phyloP scores from a whole-genome alignment of 1,140 invertebrate genomes.

The Platorchestia sp. region DNA sequence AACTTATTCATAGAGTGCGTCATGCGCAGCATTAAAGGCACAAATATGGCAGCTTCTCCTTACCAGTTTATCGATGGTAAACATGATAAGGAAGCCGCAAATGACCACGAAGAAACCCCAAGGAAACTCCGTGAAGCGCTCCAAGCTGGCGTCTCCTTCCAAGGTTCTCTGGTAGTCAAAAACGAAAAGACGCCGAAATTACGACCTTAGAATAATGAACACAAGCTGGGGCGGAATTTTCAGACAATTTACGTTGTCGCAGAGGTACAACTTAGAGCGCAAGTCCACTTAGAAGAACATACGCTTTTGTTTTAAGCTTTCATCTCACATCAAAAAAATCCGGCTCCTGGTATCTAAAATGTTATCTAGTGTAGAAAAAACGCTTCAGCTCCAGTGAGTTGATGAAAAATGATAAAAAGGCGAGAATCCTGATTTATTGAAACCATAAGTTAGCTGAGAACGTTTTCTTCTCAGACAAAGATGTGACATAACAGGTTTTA shows the following conservation, averaged over 20 bases:
- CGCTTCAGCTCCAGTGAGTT: not conserved
- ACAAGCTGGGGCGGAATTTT: no score
- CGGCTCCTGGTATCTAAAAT: not conserved
- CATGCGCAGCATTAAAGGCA: not conserved
- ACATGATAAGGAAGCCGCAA: conserved; percentile 65
- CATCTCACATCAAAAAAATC: no score
- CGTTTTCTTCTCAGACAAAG: not conserved
- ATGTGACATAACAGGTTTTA: not conserved
- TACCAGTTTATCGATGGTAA: conserved; percentile 66
- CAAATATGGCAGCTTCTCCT: not conserved
- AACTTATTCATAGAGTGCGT: not conserved
- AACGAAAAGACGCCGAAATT: not conserved
- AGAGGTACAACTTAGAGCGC: no score
- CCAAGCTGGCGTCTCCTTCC: conserved; percentile 59
- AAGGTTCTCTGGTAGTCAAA: conserved; percentile 53
- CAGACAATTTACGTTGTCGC: no score
- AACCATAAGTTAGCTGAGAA: not conserved
- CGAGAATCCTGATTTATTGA: not conserved
- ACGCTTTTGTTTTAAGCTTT: no score
- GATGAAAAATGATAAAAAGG: not conserved
- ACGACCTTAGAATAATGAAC: not conserved
- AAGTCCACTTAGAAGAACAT: no score
- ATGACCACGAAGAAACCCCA: conserved; percentile 67
- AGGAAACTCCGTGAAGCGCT: conserved; percentile 63
- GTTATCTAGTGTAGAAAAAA: not conserved